phyloP scores from a whole-genome alignment of 2,113 vertebrate species.

The Scartelaos histophorus region DNA sequence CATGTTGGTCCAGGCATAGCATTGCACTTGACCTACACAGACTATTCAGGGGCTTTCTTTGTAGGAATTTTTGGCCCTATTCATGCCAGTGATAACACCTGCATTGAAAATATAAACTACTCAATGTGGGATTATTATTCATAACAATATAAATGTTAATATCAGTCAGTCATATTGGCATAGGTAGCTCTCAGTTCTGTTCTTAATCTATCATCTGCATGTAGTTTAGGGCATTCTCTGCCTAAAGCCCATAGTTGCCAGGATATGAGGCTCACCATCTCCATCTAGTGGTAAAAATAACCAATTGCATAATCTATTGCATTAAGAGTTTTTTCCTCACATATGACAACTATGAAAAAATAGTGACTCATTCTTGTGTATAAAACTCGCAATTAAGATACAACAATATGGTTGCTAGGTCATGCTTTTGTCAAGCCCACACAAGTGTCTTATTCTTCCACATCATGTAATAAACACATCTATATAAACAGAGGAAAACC shows the following conservation, averaged over 20 bases:
- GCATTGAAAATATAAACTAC: not conserved
- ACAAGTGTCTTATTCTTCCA: constrained; percentile 21
- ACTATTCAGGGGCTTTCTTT: not conserved
- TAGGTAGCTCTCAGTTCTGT: not conserved
- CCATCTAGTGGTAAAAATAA: not conserved
- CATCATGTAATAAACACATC: constrained; percentile 2
- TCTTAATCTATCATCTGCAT: not conserved
- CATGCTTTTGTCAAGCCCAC: not conserved
- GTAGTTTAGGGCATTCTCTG: not conserved
- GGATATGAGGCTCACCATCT: not conserved
- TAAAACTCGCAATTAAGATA: not conserved
- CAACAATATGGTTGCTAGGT: not conserved
- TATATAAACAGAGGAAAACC: constrained; percentile 2
- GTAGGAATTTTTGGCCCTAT: not conserved
- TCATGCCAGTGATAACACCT: not conserved
- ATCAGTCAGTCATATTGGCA: not conserved
- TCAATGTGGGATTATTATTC: not conserved
- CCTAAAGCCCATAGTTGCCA: not conserved
- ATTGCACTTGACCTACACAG: constrained; percentile 45
- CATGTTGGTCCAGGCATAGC: constrained; percentile 50
- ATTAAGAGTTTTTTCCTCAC: not conserved
- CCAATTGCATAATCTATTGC: not conserved
- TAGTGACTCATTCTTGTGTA: not conserved
- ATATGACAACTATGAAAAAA: no score
- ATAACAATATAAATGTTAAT: not conserved